phyloP scores from a whole-genome alignment of 1,140 invertebrate genomes.

The Oedothorax gibbosus region DNA sequence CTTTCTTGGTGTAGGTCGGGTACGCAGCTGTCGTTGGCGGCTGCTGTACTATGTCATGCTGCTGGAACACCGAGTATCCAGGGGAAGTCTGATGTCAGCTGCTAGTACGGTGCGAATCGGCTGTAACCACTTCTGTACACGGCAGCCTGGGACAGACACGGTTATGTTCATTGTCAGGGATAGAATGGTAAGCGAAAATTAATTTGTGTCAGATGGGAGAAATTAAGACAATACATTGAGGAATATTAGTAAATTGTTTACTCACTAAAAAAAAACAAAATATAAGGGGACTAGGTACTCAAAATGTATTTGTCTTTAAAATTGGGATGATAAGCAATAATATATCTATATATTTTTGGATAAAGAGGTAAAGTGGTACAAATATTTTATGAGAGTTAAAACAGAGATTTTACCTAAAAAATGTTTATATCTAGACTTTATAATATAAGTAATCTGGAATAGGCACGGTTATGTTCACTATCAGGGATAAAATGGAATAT shows the following conservation, averaged over 20 bases:
- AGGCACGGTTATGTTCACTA: conserved; percentile 67
- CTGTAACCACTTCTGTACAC: conserved; percentile 92
- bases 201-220: background rate
- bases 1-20: conserved; percentile 25
- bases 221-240: conserved; percentile 65
- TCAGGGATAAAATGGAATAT: background rate
- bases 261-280: too few relatives aligned
- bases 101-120: conserved; percentile 93
- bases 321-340: too few relatives aligned
- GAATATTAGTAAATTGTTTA: conserved; percentile 46
- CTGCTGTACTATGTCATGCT: conserved; percentile 1
- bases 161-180: background rate
- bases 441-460: conserved; percentile 77
- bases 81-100: conserved; percentile 39
- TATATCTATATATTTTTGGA: too few relatives aligned
- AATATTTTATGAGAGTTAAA: too few relatives aligned
- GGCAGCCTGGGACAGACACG: conserved; percentile 80
- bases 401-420: too few relatives aligned
- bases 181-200: background rate
- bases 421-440: too few relatives aligned
- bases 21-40: conserved; percentile 21
- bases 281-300: too few relatives aligned
- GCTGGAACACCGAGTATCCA: conserved; percentile 18
- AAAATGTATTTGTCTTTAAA: too few relatives aligned
- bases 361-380: too few relatives aligned